Percentiles rank a stretch among this genome's conserved stretches.
phyloP scores from a whole-genome alignment of 1,140 invertebrate species.

The Chionoecetes opilio region DNA sequence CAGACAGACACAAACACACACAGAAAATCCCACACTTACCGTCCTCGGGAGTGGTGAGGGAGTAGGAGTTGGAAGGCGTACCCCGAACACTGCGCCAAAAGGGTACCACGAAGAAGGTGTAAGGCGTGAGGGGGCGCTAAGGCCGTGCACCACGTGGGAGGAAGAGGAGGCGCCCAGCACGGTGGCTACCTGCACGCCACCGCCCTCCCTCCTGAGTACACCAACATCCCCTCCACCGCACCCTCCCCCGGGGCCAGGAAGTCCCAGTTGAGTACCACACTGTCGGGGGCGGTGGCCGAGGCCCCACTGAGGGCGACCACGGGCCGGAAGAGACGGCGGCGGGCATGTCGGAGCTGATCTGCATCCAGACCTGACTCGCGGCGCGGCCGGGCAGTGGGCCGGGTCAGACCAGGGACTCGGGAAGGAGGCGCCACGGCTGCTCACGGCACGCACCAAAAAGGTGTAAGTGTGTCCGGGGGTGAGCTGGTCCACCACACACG shows the following conservation, averaged over 20 bases:
- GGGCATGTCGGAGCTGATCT: slow-evolving; percentile 56
- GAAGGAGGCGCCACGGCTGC: slow-evolving; percentile 59
- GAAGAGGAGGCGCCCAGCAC: slow-evolving; percentile 74
- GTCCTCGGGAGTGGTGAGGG: slow-evolving; percentile 89
- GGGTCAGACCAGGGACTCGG: slow-evolving; percentile 70
- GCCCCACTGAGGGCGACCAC: slow-evolving; percentile 53
- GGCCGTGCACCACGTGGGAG: slow-evolving; percentile 69
- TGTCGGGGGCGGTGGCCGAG: slow-evolving; percentile 47
- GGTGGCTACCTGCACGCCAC: slow-evolving; percentile 52
- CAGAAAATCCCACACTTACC: slow-evolving; percentile 85
- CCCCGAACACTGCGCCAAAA: slow-evolving; percentile 92
- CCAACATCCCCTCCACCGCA: slow-evolving; percentile 61
- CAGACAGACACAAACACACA: background rate
- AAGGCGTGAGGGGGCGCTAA: slow-evolving; percentile 85
- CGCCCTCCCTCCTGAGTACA: slow-evolving; percentile 44
- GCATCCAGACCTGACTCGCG: slow-evolving; percentile 47
- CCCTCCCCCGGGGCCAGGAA: slow-evolving; percentile 47
- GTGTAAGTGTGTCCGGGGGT: slow-evolving; percentile 65
- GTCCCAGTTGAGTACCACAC: slow-evolving; percentile 58
- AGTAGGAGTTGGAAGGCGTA: slow-evolving; percentile 89
- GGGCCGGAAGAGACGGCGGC: slow-evolving; percentile 44
- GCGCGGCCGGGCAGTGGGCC: slow-evolving; percentile 25
- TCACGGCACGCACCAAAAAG: slow-evolving; percentile 68
- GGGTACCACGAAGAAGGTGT: slow-evolving; percentile 91
- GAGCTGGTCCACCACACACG: slow-evolving; percentile 44